Base-by-base conservation (phyloP, 2,113 vertebrate genomes). In the Tinamus guttatus region DNA sequence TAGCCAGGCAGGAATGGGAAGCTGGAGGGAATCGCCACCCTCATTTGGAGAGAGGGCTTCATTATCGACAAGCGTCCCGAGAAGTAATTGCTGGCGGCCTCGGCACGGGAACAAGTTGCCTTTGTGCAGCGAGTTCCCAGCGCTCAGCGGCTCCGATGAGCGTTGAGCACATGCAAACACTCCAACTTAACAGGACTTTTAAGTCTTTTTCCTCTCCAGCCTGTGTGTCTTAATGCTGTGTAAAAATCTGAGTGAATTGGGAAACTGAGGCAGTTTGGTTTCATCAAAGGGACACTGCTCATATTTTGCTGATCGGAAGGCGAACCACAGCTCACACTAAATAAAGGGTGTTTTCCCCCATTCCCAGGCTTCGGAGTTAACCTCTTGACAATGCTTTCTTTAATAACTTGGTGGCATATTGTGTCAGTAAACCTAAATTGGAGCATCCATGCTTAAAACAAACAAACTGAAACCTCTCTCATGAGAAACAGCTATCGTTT, bases 11-110 rank as follows among this genome's bases (percentile, higher is more conserved):
- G 9, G 36, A 11, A 4, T 0, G 56, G 79, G 88, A 87, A 78
- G 59, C 0, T 1, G 22, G 82, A 1, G 0, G 15, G 56, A 93
- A 84, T 74, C 43, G 62, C 13, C 18, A 3, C 24, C 1, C 75
- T 95, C 65, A 2, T 93, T 95, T 86, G 79, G 77, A 88, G 32
- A 75, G 47, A 10, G 38, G 25, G 52, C 64, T 88, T 84, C 41
- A 95, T 96, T 96, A 87, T 94, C 79, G 36, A 24, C 43, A 41
- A 54, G 49, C 78, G 60, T 88, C 85, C 70, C 30, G 76, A 80
- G 71, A 51, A 90, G 60, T 80, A 94, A 81, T 95, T 96, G 65
- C 60, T 60, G 2, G 51, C 59, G 69, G 45, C 41, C 75, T 86
- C 30, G 77, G 56, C 27, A 84, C 34, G 5, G 36, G 47, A 71